Percentiles rank a stretch among this genome's conserved stretches.
phyloP scores from a whole-genome alignment of 2,888 invertebrate species.

The Strigamia crassipes region DNA sequence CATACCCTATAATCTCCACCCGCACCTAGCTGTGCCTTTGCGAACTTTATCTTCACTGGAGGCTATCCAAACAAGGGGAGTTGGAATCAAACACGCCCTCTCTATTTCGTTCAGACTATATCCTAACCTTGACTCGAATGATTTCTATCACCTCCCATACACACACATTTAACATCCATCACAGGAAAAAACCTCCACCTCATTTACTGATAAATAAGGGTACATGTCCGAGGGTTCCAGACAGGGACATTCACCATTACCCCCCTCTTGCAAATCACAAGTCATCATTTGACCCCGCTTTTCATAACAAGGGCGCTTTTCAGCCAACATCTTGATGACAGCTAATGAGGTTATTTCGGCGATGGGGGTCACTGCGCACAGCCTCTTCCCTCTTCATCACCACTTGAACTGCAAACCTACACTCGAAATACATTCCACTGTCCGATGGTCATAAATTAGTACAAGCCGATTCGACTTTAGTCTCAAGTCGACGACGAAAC shows the following conservation, averaged over 20 bases:
- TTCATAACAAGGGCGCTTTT: slow-evolving; percentile 3
- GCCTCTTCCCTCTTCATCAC: slow-evolving; percentile 10
- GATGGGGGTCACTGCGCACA: not conserved
- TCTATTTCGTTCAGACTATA: not conserved
- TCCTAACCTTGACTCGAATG: not conserved
- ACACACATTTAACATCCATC: not conserved
- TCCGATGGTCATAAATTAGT: not conserved
- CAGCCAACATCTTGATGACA: not conserved
- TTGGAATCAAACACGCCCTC: slow-evolving; percentile 3
- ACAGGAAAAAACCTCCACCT: slow-evolving; percentile 7
- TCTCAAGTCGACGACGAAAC: not conserved
- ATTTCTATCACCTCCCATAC: not conserved
- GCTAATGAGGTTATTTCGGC: slow-evolving; percentile 10
- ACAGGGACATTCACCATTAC: not conserved
- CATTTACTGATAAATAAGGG: slow-evolving; percentile 10
- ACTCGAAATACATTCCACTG: slow-evolving; percentile 1
- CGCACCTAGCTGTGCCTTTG: not conserved
- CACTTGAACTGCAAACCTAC: slow-evolving; percentile 10
- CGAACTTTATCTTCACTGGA: slow-evolving; percentile 10
- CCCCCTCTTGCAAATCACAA: not conserved
- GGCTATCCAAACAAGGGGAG: slow-evolving; percentile 10
- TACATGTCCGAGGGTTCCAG: not conserved
- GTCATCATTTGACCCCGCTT: slow-evolving; percentile 1
- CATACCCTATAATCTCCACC: not conserved
- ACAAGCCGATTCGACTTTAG: not conserved